Base-by-base conservation (phyloP, 2,888 invertebrate genomes). In the Congeria kusceri region DNA sequence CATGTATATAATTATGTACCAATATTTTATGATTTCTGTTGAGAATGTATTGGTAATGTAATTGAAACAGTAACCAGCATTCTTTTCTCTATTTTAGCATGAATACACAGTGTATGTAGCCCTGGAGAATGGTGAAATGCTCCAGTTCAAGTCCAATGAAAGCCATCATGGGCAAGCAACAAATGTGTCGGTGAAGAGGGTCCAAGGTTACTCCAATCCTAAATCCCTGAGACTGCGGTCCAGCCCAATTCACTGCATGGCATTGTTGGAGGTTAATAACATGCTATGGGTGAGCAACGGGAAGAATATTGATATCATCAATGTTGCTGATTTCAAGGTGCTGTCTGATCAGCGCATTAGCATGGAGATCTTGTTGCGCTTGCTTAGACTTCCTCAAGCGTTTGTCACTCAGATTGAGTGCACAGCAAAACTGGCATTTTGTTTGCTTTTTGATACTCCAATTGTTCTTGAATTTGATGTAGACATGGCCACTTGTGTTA, bases 241-340 rank as follows among this genome's bases (percentile, higher is more conserved):
- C n/a, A 7, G 32, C 4, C 44, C 56, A 11, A 53, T 79, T 3
- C 61, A 66, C 58, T 78, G 81, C 46, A 77, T 85, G 73, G 65
- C 53, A 18, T 65, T 78, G 25, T 59, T 83, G 18, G 65, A 70
- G 27, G 66, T 74, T 13, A 74, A 68, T 13, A 58, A 78, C 13
- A 85, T 86, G 59, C 56, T 89, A 9, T 89, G 89, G 89, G 71
- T 87, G 9, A 81, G 87, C 57, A 81, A 80, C 76, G 83, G 78
- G 23, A 62, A 69, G 13, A 67, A 73, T 20, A 79, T 88, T 49
- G 80, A 80, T 49, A 69, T 88, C 53, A 70, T 87, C 11, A 78
- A 66, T 56, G 76, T 75, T 47, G 56, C 62, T 5, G 72, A 70
- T 25, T 82, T 80, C 61, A 81, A 67, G 53, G 80, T 80, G 28